A percentile compares a stretch with the other conserved stretches of the same genome.
phyloP scores from a whole-genome alignment of 2,797 vertebrate genomes.

The Ammospiza maritima region DNA sequence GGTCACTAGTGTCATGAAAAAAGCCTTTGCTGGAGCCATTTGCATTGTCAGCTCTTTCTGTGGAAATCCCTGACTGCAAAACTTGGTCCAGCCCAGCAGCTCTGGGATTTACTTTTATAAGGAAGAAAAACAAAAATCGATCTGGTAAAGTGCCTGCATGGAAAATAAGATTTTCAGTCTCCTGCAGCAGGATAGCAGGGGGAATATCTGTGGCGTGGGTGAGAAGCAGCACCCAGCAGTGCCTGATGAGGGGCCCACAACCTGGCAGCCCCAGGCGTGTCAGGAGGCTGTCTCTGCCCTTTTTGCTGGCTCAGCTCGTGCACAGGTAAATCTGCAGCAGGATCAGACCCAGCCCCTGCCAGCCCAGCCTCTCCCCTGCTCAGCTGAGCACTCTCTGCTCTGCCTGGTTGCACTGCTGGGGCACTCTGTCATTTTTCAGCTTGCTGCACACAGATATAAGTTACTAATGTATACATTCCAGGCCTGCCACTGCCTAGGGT shows the following conservation, averaged over 20 bases:
- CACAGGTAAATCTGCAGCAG: neutral
- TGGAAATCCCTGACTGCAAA: neutral
- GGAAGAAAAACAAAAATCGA: neutral
- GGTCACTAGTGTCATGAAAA: neutral
- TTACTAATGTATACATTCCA: neutral
- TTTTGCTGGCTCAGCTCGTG: neutral
- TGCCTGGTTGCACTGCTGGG: neutral
- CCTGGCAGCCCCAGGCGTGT: neutral
- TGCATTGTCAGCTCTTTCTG: neutral
- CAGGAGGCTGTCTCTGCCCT: neutral
- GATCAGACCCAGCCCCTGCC: neutral
- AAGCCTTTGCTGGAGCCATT: neutral
- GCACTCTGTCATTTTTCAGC: constrained; percentile 32
- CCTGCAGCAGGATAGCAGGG: neutral
- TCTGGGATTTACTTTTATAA: neutral
- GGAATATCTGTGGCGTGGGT: neutral
- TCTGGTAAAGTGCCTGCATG: neutral
- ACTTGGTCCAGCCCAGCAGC: neutral
- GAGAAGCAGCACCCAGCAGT: neutral
- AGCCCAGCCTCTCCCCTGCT: neutral
- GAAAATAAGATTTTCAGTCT: neutral
- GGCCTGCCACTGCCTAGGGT: constrained; percentile 11
- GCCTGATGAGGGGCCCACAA: neutral
- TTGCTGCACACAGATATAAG: constrained; percentile 6
- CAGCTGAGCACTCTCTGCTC: neutral